Conservation (phyloP, 2,888 invertebrate genomes). For the Athalia rosae region DNA sequence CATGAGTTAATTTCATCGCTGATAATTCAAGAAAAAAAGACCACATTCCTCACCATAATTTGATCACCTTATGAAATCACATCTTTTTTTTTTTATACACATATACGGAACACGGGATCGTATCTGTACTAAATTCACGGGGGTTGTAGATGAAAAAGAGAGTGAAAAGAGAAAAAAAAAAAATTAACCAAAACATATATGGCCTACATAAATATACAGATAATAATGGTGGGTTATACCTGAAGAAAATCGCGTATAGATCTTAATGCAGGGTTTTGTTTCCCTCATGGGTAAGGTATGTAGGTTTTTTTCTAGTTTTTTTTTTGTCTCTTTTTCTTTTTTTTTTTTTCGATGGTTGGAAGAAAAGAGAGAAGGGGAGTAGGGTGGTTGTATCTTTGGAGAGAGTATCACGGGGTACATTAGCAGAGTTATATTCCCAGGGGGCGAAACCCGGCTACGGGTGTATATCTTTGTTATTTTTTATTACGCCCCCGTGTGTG, state of each 20-base stretch:
- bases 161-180: not conserved
- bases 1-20: not conserved
- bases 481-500: slow-evolving; percentile 59
- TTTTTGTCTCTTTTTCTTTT: slow-evolving; percentile 8
- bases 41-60: too few species aligned
- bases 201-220: not conserved
- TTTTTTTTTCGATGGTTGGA: slow-evolving; percentile 9
- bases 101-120: too few species aligned
- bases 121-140: too few species aligned
- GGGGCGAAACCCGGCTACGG: slow-evolving; percentile 58
- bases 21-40: too few species aligned
- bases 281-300: slow-evolving; percentile 45
- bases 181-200: not conserved
- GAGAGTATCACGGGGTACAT: slow-evolving; percentile 62
- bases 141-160: not conserved
- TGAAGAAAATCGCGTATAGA: slow-evolving; percentile 50
- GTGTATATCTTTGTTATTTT: slow-evolving; percentile 69
- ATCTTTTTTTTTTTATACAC: too few species aligned
- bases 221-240: slow-evolving; percentile 17
- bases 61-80: too few species aligned
- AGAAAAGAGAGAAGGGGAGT: slow-evolving; percentile 46
- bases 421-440: slow-evolving; percentile 67
- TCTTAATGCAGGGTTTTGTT: slow-evolving; percentile 57
- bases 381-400: slow-evolving; percentile 16
- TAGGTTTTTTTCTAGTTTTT: slow-evolving; percentile 16